Evolutionary conservation across 2,113 vertebrate genomes (phyloP), one percentile per base, ranked within the genome.

Genomic region (Erinaceus europaeus): DNA sequence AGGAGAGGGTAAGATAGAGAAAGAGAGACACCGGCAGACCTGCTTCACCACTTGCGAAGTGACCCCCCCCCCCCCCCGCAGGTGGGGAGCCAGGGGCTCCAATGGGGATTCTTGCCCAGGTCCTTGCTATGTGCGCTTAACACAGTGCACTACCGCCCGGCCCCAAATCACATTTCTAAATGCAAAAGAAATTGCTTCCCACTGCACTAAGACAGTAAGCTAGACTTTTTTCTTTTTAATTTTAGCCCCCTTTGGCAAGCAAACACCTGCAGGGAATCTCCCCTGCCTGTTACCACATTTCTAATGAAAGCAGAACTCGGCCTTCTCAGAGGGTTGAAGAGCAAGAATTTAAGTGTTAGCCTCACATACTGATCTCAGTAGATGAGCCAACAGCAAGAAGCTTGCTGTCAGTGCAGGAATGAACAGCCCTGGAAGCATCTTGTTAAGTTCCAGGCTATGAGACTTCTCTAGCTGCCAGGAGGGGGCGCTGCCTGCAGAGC

Each of bases 141-240:
- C n/a, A n/a, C n/a, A n/a, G n/a, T n/a, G n/a, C n/a, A n/a, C n/a
- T n/a, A n/a, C n/a, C n/a, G n/a, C n/a, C n/a, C n/a, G n/a, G n/a
- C n/a, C n/a, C n/a, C n/a, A n/a, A n/a, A n/a, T n/a, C 12, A 29
- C 2, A 11, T 68, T 82, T 32, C 52, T 78, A 36, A 67, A 38
- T 32, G 61, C 8, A 17, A 40, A 86, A 77, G 25, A 64, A 57
- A 59, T 32, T 59, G 25, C 40, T 36, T 34, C 34, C 38, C 34
- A 14, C 32, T 65, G 27, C 9, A 0, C 18, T 36, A 42, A 50
- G 17, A 40, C 67, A 25, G 4, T 71, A 10, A 12, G 65, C 52
- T 76, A 71, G 73, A 79, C 29, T 32, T 13, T 71, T 57, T 72
- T 69, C 32, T 34, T 64, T 59, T 61, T 72, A 46, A 73, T 3